Conservation (phyloP, 2,888 invertebrate species). For the Temnothorax rugatulus region DNA sequence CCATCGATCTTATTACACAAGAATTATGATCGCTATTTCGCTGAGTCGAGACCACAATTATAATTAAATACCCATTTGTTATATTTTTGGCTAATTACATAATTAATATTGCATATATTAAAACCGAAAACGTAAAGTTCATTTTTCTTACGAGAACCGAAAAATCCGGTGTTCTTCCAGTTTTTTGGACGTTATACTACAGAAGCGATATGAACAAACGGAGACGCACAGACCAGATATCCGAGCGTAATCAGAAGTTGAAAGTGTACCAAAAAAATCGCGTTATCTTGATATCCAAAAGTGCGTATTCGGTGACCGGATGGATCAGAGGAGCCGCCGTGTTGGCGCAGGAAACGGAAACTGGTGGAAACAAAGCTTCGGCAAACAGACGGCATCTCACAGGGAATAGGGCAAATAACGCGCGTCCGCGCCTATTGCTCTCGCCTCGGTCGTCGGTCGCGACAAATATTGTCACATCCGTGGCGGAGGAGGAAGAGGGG, state of each 20-base stretch:
- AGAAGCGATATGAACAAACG: conserved; percentile 40
- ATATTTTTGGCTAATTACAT: neutral
- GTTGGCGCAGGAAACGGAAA: conserved; percentile 86
- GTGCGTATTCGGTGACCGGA: conserved; percentile 78
- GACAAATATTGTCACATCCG: conserved; percentile 82
- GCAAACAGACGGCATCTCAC: conserved; percentile 81
- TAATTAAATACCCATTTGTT: no score
- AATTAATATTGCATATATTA: conserved; percentile 1
- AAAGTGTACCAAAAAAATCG: conserved; percentile 2
- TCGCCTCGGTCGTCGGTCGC: conserved; percentile 67
- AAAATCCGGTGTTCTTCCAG: neutral
- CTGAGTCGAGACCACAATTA: neutral
- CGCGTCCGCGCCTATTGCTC: conserved; percentile 71
- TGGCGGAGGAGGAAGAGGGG: conserved; percentile 53
- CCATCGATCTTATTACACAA: neutral
- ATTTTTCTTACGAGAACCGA: neutral
- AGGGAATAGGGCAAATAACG: conserved; percentile 82
- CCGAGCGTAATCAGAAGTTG: neutral
- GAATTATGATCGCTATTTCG: neutral
- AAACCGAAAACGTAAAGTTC: neutral
- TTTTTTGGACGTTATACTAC: neutral
- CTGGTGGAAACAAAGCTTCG: conserved; percentile 85
- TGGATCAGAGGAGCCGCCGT: conserved; percentile 83
- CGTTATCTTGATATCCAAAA: conserved; percentile 41
- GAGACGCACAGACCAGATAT: neutral